A percentile compares a stretch with the other conserved stretches of the same genome.
Evolutionary conservation across 1,140 invertebrate species (phyloP).

Genomic region (Drosophila varians): DNA sequence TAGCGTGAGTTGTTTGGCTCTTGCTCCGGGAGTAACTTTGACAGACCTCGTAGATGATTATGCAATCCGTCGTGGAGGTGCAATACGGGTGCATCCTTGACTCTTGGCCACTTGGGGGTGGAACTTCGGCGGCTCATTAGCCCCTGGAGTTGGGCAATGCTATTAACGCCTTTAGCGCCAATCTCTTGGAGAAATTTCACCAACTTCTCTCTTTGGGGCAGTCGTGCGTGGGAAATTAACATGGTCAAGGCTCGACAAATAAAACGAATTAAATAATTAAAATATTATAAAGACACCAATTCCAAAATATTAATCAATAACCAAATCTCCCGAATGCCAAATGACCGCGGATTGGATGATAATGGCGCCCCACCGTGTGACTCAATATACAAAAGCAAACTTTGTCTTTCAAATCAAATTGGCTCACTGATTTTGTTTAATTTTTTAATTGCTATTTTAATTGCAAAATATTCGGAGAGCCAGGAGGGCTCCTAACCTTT

Average conservation of each 20-base stretch:
- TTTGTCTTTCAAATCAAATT: neutral
- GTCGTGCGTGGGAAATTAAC: conserved; percentile 58
- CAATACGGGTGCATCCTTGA: conserved; percentile 1
- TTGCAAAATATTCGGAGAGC: neutral
- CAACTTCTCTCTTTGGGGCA: conserved; percentile 52
- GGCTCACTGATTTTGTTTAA: neutral
- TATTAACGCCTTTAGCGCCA: conserved; percentile 17
- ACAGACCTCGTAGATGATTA: conserved; percentile 19
- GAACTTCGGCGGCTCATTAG: neutral
- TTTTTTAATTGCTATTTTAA: neutral
- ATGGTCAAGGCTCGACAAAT: conserved; percentile 60
- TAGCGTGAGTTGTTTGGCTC: conserved; percentile 41
- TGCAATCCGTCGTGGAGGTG: conserved; percentile 20
- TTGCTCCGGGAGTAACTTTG: conserved; percentile 26
- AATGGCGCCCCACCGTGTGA: conserved; percentile 15
- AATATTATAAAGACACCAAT: conserved; percentile 42
- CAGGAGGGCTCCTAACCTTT: neutral
- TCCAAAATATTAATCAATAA: conserved; percentile 25
- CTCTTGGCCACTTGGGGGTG: conserved; percentile 5
- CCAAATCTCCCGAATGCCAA: conserved; percentile 11
- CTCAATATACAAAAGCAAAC: conserved; percentile 3
- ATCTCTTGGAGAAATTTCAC: conserved; percentile 19
- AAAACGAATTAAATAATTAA: conserved; percentile 66
- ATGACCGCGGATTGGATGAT: conserved; percentile 21
- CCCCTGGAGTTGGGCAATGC: conserved; percentile 44